Evolutionary conservation across 2,797 vertebrate species (phyloP), one percentile per base, ranked within the genome.

Genomic region (Darevskia nairensis): DNA sequence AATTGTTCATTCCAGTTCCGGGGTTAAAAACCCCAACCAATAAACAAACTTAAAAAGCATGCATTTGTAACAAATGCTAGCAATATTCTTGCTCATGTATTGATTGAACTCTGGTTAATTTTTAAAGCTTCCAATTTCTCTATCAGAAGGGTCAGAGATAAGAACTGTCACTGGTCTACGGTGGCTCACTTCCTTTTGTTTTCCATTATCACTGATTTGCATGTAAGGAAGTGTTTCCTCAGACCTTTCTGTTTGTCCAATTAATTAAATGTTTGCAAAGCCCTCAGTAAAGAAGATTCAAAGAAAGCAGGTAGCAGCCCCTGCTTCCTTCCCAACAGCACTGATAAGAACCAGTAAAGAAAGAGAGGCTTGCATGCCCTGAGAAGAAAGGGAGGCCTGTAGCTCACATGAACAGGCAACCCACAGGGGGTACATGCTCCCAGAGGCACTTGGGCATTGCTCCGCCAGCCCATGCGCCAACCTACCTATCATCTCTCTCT

Each of bases 201-300:
- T 88, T 68, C 29, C 46, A 50, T 76, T 83, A 50, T 68, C 59
- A 39, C 75, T 71, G 41, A 69, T 41, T 74, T 88, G 35, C 75
- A 88, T 84, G 32, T 61, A 84, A 79, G 35, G 79, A 71, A 69
- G 27, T 9, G 35, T 32, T 82, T 25, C 75, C 69, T 80, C 44
- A 88, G 72, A 77, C 17, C 74, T 82, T 68, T 29, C 17, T 83
- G 72, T 88, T 88, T 88, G 61, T 23, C 61, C 72, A 88, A 76
- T 88, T 88, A 88, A 88, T 83, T 76, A 82, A 88, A 88, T 88
- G 86, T 88, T 81, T 81, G 80, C 84, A 69, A 41, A 77, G 74
- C 86, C 68, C 84, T 86, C 50, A 29, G 71, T 29, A 74, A 69
- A 50, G 17, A 50, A 76, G 71, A 15, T 74, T 75, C 59, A 86